These are phyloP conservation scores for Apus apus DNA, from an alignment of 2,113 vertebrate genomes.

Conservation along the genomic window DNA sequence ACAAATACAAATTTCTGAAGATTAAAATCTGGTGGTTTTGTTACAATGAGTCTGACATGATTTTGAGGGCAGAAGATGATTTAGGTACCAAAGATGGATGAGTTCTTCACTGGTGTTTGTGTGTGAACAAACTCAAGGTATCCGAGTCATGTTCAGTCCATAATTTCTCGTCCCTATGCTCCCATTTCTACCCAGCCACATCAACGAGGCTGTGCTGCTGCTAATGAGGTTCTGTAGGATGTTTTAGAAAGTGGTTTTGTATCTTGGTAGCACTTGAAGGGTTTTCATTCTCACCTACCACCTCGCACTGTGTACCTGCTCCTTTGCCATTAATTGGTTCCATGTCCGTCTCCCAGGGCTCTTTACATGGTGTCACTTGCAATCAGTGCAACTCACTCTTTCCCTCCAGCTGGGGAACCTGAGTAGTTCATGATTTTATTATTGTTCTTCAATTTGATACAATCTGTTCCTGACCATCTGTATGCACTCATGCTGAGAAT, in stretches of 20 bases:
- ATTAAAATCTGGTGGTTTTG: neutral
- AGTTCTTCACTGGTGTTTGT: neutral
- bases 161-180: neutral
- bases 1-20: neutral
- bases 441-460: slow-evolving; percentile 66
- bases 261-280: neutral
- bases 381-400: neutral
- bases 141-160: neutral
- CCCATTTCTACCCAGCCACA: neutral
- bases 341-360: neutral
- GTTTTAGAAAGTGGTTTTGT: neutral
- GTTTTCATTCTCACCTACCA: neutral
- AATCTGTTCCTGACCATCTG: slow-evolving; percentile 71
- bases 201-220: neutral
- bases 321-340: neutral
- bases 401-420: slow-evolving; percentile 43
- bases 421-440: slow-evolving; percentile 58
- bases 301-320: neutral
- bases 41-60: neutral
- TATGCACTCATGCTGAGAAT: slow-evolving; percentile 55
- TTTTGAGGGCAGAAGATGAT: neutral
- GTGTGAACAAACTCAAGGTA: neutral
- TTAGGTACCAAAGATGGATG: neutral
- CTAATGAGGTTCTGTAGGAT: neutral
- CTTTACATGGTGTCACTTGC: neutral